Conservation (phyloP, 2,888 invertebrate genomes). For the Nymphalis urticae region DNA sequence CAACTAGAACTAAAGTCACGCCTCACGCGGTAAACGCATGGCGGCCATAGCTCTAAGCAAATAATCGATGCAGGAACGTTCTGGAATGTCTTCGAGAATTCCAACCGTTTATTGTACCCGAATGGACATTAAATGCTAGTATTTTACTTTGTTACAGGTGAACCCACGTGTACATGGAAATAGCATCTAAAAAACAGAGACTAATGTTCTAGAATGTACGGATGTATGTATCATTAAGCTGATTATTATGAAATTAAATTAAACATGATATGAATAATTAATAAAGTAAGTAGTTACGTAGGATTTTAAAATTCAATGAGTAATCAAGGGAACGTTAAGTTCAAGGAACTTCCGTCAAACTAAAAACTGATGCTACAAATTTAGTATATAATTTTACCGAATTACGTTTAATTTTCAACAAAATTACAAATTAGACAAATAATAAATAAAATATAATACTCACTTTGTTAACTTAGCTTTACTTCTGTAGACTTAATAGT, state of each 20-base stretch:
- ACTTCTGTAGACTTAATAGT: constrained; percentile 59
- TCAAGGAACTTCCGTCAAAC: constrained; percentile 41
- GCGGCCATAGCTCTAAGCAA: constrained; percentile 51
- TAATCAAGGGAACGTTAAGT: constrained; percentile 35
- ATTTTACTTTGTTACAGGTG: background rate
- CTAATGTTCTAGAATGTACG: too few relatives aligned
- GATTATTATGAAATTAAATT: too few relatives aligned
- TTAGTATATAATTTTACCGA: too few relatives aligned
- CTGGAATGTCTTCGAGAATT: constrained; percentile 48
- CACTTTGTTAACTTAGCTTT: constrained; percentile 57
- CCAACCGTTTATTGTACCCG: background rate
- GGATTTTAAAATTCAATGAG: background rate
- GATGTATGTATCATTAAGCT: too few relatives aligned
- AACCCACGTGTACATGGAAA: constrained; percentile 17
- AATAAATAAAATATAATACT: constrained; percentile 47
- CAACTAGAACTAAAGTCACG: too few relatives aligned
- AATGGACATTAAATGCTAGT: background rate
- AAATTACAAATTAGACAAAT: background rate
- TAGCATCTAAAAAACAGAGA: background rate
- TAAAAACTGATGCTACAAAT: background rate
- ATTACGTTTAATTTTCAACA: too few relatives aligned
- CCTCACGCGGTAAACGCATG: constrained; percentile 37
- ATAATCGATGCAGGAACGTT: constrained; percentile 62
- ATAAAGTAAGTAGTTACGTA: background rate
- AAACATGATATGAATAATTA: too few relatives aligned